A percentile compares a stretch with the other conserved stretches of the same genome.
Conservation (phyloP, 2,797 vertebrate genomes). For the Pantherophis vulpinus region DNA sequence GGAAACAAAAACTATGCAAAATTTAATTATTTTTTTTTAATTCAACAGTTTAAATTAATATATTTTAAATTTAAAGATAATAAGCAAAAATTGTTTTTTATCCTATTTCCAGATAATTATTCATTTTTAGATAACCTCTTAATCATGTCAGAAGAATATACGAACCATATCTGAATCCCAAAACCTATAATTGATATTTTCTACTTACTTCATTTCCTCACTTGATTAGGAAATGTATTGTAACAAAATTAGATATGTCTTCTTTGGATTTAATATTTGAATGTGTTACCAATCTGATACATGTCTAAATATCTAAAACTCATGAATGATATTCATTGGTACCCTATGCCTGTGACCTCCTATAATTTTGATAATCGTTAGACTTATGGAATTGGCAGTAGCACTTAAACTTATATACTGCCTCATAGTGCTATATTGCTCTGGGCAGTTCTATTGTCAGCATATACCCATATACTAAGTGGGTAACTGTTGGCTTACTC, state of each 20-base stretch:
- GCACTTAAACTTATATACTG: too few relatives aligned
- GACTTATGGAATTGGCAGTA: not conserved
- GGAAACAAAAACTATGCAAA: not conserved
- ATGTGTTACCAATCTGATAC: constrained; percentile 6
- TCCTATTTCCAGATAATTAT: not conserved
- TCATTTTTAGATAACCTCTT: not conserved
- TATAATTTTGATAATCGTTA: constrained; percentile 19
- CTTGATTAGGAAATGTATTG: constrained; percentile 27
- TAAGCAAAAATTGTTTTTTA: not conserved
- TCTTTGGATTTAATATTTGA: constrained; percentile 16
- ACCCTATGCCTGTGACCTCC: not conserved
- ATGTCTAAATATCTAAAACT: constrained; percentile 31
- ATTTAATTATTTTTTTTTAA: not conserved
- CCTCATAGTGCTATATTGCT: too few relatives aligned
- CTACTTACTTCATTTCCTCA: not conserved
- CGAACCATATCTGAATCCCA: constrained; percentile 37
- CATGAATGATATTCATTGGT: not conserved
- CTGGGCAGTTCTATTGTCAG: too few relatives aligned
- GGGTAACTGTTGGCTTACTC: not conserved
- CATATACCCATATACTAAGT: not conserved
- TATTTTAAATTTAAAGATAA: not conserved
- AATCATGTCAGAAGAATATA: constrained; percentile 1
- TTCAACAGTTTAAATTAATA: not conserved
- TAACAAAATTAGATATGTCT: constrained; percentile 21
- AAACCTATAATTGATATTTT: constrained; percentile 31